Evolutionary conservation across 1,140 invertebrate species (phyloP).

Genomic region (Eciton burchellii): DNA sequence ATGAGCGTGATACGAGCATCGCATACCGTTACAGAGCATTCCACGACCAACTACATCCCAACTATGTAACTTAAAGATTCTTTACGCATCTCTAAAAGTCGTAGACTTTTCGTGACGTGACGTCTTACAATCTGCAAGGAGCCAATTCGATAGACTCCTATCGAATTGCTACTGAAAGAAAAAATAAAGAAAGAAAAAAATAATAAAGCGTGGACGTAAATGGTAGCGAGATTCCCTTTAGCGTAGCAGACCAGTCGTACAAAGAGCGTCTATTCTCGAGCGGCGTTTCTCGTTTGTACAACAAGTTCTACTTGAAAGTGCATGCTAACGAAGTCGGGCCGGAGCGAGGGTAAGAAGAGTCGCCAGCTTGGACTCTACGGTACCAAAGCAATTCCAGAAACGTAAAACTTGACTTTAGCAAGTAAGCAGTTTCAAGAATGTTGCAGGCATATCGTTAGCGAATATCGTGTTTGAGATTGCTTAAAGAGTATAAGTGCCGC

Average conservation of each 20-base stretch:
- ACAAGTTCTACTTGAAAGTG: constrained; percentile 48
- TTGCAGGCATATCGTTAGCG: constrained; percentile 44
- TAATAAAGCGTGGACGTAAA: not conserved
- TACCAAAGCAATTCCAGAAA: constrained; percentile 45
- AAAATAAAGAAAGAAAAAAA: constrained; percentile 8
- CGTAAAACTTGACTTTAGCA: constrained; percentile 5
- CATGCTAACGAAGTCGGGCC: constrained; percentile 58
- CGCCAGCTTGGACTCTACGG: constrained; percentile 33
- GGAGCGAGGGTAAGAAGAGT: constrained; percentile 37
- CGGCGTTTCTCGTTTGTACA: constrained; percentile 53
- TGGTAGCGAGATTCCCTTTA: constrained; percentile 16
- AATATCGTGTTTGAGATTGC: constrained; percentile 5
- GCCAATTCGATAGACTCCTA: not conserved
- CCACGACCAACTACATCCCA: not conserved
- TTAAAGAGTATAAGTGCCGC: not conserved
- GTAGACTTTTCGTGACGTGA: too few species aligned
- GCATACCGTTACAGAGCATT: not conserved
- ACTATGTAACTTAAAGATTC: too few species aligned
- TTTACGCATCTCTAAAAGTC: too few species aligned
- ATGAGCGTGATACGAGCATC: constrained; percentile 29
- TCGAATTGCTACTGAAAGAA: not conserved
- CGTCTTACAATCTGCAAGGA: too few species aligned
- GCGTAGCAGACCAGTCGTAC: constrained; percentile 31
- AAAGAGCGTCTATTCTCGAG: constrained; percentile 8
- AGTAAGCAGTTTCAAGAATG: constrained; percentile 42